Conservation (phyloP, 1,140 invertebrate genomes). For the Halyomorpha halys region DNA sequence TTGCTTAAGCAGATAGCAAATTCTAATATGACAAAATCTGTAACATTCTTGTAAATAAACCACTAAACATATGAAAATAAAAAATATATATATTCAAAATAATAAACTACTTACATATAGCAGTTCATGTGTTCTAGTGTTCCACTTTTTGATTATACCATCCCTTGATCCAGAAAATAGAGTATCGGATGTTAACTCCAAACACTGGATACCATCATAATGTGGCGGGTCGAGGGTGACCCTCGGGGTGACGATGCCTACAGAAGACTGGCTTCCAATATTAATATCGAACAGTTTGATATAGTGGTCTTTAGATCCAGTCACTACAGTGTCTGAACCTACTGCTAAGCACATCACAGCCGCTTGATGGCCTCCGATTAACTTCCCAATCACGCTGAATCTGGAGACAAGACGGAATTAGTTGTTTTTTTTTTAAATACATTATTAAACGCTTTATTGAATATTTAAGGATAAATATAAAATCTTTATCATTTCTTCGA, state of each 20-base stretch:
- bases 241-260: conserved; percentile 48
- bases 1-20: too few relatives aligned
- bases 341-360: conserved; percentile 67
- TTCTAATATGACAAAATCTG: too few relatives aligned
- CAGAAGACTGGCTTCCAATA: conserved; percentile 37
- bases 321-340: conserved; percentile 51
- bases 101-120: conserved; percentile 44
- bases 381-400: conserved; percentile 58
- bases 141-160: conserved; percentile 82
- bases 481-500: too few relatives aligned
- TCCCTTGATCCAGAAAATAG: conserved; percentile 80
- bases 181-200: conserved; percentile 51
- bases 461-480: too few relatives aligned
- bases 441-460: too few relatives aligned
- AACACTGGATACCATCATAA: conserved; percentile 79
- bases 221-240: conserved; percentile 75
- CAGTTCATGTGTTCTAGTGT: conserved; percentile 54
- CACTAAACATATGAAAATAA: too few relatives aligned
- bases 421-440: too few relatives aligned
- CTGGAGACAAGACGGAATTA: conserved; percentile 33
- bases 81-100: not conserved
- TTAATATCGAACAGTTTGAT: conserved; percentile 51
- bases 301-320: conserved; percentile 84
- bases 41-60: too few relatives aligned
- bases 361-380: conserved; percentile 75